A percentile compares a stretch with the other conserved stretches of the same genome.
phyloP scores from a whole-genome alignment of 2,797 vertebrate genomes.

The Forpus xanthops region DNA sequence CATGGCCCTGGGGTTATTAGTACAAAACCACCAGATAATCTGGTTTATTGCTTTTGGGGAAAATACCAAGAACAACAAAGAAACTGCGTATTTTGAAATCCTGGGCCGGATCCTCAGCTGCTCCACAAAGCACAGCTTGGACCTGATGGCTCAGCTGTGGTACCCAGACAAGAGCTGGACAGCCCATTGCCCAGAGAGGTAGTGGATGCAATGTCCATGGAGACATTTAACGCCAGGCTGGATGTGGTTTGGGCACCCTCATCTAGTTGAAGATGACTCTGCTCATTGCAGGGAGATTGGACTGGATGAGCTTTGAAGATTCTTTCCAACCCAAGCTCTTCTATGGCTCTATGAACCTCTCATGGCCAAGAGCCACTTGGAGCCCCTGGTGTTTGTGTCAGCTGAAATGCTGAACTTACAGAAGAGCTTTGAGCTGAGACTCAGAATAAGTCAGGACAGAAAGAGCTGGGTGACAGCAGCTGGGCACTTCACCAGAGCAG shows the following conservation, averaged over 20 bases:
- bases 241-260: background rate
- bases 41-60: background rate
- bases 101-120: background rate
- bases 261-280: background rate
- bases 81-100: background rate
- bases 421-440: background rate
- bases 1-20: background rate
- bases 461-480: background rate
- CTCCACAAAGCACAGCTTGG: no score
- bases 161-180: background rate
- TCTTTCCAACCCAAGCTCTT: background rate
- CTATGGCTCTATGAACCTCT: background rate
- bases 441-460: background rate
- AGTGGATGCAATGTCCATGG: background rate
- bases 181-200: background rate
- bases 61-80: background rate
- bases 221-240: background rate
- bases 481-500: background rate
- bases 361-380: background rate
- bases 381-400: fast-evolving
- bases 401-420: fast-evolving
- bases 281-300: background rate
- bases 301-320: background rate
- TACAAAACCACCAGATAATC: background rate
- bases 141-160: background rate